Evolutionary conservation across 2,797 vertebrate species (phyloP), one percentile per base, ranked within the genome.

Genomic region (Sebastes glaucus): DNA sequence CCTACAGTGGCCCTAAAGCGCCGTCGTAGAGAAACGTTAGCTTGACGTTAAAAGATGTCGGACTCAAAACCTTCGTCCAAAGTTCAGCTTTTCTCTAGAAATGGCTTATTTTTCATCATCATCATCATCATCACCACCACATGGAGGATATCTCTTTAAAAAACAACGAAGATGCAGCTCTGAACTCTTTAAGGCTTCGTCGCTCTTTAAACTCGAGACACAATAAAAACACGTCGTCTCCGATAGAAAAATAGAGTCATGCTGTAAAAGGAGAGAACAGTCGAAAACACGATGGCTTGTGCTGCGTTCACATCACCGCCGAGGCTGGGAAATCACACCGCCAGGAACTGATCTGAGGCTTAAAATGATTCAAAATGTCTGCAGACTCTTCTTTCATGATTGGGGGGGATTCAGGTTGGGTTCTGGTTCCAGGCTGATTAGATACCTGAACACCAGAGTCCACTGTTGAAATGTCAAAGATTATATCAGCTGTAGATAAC

Each of bases 181-280:
- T 55, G 52, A 73, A 71, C 63, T 74, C 65, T 81, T 84, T 88
- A 94, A 94, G 91, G 91, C 89, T 83, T 88, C 57, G 33, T 74
- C 75, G 10, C 38, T 65, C 67, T 61, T 76, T 64, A 32, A 80
- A 74, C 61, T 52, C 49, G 7, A 46, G 42, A 46, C 42, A 52
- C 69, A 73, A 79, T 84, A 90, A 75, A 83, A 87, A 87, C 63
- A 62, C 55, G 9, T 52, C 18, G 18, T 66, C 78, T 89, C 82
- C 74, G 72, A 27, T 94, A 94, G 62, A 93, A 94, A 94, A 92
- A 93, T 93, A 92, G 75, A 93, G 72, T 91, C 91, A 89, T 92
- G 92, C 91, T 89, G 85, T 65, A 75, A 71, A 71, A 85, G 61
- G 59, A 86, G 81, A 73, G 81, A 94, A 93, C 93, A 93, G 94